Evolutionary conservation across 2,888 invertebrate genomes (phyloP).

Genomic region (Trissolcus brochymenae): DNA sequence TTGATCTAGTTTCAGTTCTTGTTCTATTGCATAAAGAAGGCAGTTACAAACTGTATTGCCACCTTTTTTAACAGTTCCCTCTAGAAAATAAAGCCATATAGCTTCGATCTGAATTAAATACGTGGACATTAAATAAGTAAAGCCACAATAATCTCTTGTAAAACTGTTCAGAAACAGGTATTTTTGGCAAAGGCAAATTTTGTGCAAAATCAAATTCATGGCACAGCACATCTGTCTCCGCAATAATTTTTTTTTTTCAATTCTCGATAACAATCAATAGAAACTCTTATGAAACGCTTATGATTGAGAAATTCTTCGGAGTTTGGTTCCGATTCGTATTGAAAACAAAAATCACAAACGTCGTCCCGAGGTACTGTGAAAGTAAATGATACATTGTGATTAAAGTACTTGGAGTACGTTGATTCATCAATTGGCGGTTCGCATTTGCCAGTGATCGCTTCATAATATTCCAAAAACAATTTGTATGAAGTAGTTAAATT

Average conservation of each 20-base stretch:
- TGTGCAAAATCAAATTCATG: slow-evolving; percentile 34
- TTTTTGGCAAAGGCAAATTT: slow-evolving; percentile 49
- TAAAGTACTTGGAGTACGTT: slow-evolving; percentile 45
- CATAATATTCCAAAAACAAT: slow-evolving; percentile 47
- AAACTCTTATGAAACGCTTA: neutral
- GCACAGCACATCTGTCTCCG: slow-evolving; percentile 19
- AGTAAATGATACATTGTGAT: slow-evolving; percentile 31
- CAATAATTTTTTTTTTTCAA: slow-evolving; percentile 24
- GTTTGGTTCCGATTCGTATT: slow-evolving; percentile 3
- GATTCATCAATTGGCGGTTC: slow-evolving; percentile 16
- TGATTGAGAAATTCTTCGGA: slow-evolving; percentile 2
- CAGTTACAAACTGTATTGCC: slow-evolving; percentile 40
- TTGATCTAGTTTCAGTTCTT: slow-evolving; percentile 28
- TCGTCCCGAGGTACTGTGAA: slow-evolving; percentile 18
- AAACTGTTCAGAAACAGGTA: slow-evolving; percentile 47
- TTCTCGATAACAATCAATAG: neutral
- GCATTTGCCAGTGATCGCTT: slow-evolving; percentile 16
- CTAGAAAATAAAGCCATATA: slow-evolving; percentile 42
- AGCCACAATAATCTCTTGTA: slow-evolving; percentile 21
- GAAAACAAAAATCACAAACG: slow-evolving; percentile 27
- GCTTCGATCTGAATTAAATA: slow-evolving; percentile 27
- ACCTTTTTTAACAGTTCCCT: slow-evolving; percentile 45
- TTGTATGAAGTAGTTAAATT: slow-evolving; percentile 13
- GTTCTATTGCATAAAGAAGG: slow-evolving; percentile 22
- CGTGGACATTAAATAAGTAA: slow-evolving; percentile 49